Base-by-base conservation (phyloP, 2,113 vertebrate genomes). In the Chaetops frenatus region DNA sequence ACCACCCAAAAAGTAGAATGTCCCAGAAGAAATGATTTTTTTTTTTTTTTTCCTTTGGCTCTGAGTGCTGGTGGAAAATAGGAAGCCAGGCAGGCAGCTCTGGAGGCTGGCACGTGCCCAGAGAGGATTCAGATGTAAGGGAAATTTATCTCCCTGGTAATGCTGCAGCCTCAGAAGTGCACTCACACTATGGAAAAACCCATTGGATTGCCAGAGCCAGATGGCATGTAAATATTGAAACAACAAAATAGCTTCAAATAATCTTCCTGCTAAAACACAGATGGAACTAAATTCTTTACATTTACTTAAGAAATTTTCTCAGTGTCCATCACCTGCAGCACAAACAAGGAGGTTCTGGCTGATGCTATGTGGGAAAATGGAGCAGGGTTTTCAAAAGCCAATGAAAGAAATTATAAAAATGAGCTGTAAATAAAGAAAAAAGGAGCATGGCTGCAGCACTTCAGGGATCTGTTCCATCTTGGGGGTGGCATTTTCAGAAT, bases 191-290 rank as follows among this genome's bases (percentile, higher is more conserved):
- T 42, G 12, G 89, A 64, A 83, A 95, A 92, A 81, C 31, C 38
- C 86, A 58, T 28, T 38, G 88, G 50, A 72, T 33, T 95, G 89
- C 89, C 93, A 95, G 72, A 94, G 93, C 92, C 96, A 92, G 90
- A 89, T 92, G 94, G 94, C 78, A 87, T 42, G 89, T 76, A 91
- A 95, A 95, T 96, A 87, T 96, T 95, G 91, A 92, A 97, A 87
- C 86, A 95, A 95, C 94, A 81, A 91, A 92, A 94, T 45, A 53
- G 77, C 89, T 91, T 54, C 69, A 69, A 87, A 97, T 91, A 48
- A 77, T 89, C 84, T 72, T 19, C 57, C 78, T 53, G 3, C 86
- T 66, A 57, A 57, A 95, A 92, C 94, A 91, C 93, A 97, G 95
- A 95, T 91, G 93, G 95, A 90, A 82, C 24, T 54, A n/a, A n/a